Percentiles rank a stretch among this genome's conserved stretches.
phyloP scores from a whole-genome alignment of 2,888 invertebrate species.

The Ctenicera cuprea region DNA sequence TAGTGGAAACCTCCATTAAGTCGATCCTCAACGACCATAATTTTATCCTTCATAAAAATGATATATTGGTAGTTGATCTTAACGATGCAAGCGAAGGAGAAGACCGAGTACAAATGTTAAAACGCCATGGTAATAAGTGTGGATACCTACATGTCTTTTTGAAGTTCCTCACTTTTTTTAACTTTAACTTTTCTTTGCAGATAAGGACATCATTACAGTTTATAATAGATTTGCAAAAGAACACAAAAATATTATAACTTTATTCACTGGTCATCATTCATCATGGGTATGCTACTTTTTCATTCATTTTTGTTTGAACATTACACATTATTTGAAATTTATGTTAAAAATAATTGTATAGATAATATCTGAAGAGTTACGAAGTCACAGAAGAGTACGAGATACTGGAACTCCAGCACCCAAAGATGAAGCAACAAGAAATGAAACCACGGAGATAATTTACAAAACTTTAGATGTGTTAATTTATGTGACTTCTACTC shows the following conservation, averaged over 20 bases:
- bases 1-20: constrained; percentile 64
- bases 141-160: too few relatives aligned
- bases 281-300: constrained; percentile 73
- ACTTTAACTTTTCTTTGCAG: constrained; percentile 63
- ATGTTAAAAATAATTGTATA: too few relatives aligned
- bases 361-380: constrained; percentile 64
- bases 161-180: too few relatives aligned
- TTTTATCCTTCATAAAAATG: constrained; percentile 69
- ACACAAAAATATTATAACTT: constrained; percentile 73
- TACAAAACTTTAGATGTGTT: constrained; percentile 30
- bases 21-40: constrained; percentile 54
- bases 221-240: constrained; percentile 72
- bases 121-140: constrained; percentile 75
- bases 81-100: constrained; percentile 77
- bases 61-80: constrained; percentile 76
- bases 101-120: constrained; percentile 75
- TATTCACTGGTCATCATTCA: constrained; percentile 77
- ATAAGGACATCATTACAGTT: constrained; percentile 75
- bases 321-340: background rate
- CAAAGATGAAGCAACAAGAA: constrained; percentile 23
- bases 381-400: constrained; percentile 60
- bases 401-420: constrained; percentile 52
- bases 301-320: background rate
- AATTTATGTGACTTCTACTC: constrained; percentile 30
- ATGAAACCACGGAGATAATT: constrained; percentile 2